Conservation (phyloP, 2,888 invertebrate genomes). For the Callyntrura guangdongensis region DNA sequence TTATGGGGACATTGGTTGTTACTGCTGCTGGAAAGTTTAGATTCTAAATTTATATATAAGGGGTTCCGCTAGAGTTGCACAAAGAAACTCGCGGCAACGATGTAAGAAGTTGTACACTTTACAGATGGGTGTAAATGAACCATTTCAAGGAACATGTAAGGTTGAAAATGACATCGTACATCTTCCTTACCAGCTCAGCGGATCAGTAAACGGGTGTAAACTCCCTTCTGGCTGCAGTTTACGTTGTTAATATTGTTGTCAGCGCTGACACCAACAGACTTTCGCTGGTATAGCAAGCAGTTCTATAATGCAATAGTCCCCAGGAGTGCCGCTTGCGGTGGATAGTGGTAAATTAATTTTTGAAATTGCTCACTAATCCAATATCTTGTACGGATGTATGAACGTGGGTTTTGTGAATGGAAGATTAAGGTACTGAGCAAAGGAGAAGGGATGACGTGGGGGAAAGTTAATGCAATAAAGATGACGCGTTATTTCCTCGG, state of each 20-base stretch:
- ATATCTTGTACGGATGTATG: background rate
- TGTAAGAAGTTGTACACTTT: background rate
- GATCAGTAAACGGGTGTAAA: background rate
- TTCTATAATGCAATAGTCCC: constrained; percentile 38
- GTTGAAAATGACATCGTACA: constrained; percentile 41
- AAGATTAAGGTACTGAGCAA: background rate
- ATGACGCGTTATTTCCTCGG: too few relatives aligned
- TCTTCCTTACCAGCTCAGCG: constrained; percentile 25
- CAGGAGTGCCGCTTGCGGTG: constrained; percentile 52
- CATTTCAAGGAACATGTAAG: constrained; percentile 25
- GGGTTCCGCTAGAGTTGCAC: background rate
- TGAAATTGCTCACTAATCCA: background rate
- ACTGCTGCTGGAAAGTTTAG: background rate
- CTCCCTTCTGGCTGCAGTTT: background rate
- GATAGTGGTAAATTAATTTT: constrained; percentile 56
- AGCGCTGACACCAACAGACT: background rate
- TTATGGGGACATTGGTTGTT: background rate
- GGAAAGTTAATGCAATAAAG: too few relatives aligned
- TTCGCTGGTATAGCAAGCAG: background rate
- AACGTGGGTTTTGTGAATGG: background rate
- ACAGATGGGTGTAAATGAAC: constrained; percentile 20
- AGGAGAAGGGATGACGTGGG: background rate
- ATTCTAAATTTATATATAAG: background rate
- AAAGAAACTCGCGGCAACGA: too few relatives aligned
- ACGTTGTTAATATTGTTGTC: constrained; percentile 17